These are phyloP conservation scores for Sinelater perroti DNA, from an alignment of 2,888 invertebrate species.

Conservation along the genomic window DNA sequence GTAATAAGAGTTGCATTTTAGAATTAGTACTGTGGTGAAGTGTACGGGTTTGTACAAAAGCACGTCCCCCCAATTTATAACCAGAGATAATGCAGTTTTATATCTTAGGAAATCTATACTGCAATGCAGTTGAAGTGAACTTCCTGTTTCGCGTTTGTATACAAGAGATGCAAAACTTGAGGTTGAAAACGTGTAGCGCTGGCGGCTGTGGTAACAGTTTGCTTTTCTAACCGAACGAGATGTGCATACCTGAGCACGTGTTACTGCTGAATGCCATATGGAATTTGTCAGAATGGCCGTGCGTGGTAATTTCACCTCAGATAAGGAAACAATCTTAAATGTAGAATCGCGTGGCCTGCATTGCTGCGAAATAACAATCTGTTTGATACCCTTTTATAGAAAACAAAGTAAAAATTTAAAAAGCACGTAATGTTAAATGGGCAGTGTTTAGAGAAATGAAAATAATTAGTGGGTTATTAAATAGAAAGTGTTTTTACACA, in stretches of 20 bases:
- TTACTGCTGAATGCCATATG: background rate
- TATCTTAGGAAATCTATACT: background rate
- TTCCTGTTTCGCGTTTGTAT: background rate
- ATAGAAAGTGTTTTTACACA: no score
- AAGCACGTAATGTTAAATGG: no score
- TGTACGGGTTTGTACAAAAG: background rate
- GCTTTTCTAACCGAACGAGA: conserved; percentile 8
- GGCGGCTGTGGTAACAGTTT: conserved; percentile 8
- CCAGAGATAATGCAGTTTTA: background rate
- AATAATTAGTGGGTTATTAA: no score
- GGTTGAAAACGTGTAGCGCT: conserved; percentile 8
- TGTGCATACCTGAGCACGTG: conserved; percentile 10
- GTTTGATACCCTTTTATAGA: no score
- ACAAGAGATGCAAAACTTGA: conserved; percentile 4
- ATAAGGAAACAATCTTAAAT: no score
- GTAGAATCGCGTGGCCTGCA: no score
- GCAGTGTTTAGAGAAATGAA: no score
- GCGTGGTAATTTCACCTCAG: no score
- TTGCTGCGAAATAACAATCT: no score
- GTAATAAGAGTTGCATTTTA: no score
- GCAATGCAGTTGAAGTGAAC: conserved; percentile 7
- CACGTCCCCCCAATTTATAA: background rate
- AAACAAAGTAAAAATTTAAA: no score
- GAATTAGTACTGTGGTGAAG: background rate
- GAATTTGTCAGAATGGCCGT: no score